Evolutionary conservation across 2,113 vertebrate species (phyloP).

Genomic region (Mobula birostris): DNA sequence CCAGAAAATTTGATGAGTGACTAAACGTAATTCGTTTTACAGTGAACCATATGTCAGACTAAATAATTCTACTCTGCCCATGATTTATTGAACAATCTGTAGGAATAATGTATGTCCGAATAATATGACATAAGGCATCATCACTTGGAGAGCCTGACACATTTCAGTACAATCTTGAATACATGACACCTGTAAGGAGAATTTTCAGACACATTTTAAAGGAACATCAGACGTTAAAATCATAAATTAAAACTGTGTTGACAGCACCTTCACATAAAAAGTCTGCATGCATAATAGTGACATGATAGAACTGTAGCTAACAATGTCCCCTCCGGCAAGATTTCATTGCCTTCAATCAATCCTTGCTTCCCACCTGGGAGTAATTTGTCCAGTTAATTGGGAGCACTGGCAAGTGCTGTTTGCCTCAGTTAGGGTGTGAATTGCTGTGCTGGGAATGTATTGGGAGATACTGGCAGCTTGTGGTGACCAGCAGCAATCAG

Average conservation of each 20-base stretch:
- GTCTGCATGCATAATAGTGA: background rate
- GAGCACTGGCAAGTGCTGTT: conserved; percentile 12
- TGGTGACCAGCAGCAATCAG: background rate
- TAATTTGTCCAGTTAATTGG: conserved; percentile 32
- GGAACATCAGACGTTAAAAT: conserved; percentile 11
- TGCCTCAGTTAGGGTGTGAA: background rate
- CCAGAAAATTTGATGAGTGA: background rate
- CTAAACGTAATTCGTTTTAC: background rate
- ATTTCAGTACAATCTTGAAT: background rate
- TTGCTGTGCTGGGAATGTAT: conserved; percentile 12
- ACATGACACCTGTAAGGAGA: conserved; percentile 1
- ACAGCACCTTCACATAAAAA: conserved; percentile 14
- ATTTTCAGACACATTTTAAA: conserved; percentile 22
- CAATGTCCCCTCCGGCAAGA: conserved; percentile 4
- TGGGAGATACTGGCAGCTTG: background rate
- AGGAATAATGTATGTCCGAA: background rate
- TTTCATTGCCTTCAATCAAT: conserved; percentile 35
- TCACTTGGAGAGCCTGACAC: background rate
- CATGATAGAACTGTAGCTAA: background rate
- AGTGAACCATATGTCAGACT: background rate
- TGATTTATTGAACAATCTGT: background rate
- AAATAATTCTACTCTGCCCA: background rate
- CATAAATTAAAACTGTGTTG: conserved; percentile 15
- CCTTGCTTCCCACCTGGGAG: conserved; percentile 12
- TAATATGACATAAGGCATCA: conserved; percentile 15